Evolutionary conservation across 2,797 vertebrate genomes (phyloP).

Genomic region (Rhyacichthys aspro): DNA sequence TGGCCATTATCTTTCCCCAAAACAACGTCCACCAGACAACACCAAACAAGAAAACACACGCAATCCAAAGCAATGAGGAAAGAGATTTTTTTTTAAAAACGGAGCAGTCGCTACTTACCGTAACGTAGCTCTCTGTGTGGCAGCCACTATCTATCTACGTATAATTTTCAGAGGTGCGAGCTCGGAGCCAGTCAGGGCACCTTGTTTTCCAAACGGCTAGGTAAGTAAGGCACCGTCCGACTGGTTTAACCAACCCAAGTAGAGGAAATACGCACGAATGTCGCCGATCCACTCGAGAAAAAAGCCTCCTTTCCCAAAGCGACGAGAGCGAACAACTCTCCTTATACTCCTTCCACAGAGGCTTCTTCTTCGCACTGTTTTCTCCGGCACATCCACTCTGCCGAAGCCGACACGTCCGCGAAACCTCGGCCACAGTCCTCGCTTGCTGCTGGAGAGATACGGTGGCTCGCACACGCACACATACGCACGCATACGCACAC

Average conservation of each 20-base stretch:
- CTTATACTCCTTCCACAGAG: not conserved
- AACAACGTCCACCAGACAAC: constrained; percentile 51
- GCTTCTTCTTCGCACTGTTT: not conserved
- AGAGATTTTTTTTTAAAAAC: constrained; percentile 34
- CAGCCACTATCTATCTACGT: constrained; percentile 38
- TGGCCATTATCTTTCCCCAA: constrained; percentile 54
- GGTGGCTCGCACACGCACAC: constrained; percentile 9
- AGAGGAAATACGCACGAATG: constrained; percentile 47
- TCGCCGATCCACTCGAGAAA: constrained; percentile 47
- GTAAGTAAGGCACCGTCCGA: constrained; percentile 47
- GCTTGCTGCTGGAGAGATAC: constrained; percentile 16
- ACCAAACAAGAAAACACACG: constrained; percentile 6
- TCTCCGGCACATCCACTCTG: constrained; percentile 44
- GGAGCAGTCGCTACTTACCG: constrained; percentile 64
- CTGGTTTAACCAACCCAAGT: constrained; percentile 39
- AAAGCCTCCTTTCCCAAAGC: constrained; percentile 14
- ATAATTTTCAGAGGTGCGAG: constrained; percentile 29
- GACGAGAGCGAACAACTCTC: constrained; percentile 50
- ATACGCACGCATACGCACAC: not conserved
- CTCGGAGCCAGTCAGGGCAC: constrained; percentile 37
- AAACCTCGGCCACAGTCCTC: constrained; percentile 4
- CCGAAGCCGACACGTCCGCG: constrained; percentile 18
- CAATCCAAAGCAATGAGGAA: constrained; percentile 19
- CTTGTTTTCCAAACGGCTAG: constrained; percentile 47
- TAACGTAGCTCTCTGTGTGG: constrained; percentile 33